Conservation (phyloP, 2,888 invertebrate genomes). For the Boloria euphrosyne region DNA sequence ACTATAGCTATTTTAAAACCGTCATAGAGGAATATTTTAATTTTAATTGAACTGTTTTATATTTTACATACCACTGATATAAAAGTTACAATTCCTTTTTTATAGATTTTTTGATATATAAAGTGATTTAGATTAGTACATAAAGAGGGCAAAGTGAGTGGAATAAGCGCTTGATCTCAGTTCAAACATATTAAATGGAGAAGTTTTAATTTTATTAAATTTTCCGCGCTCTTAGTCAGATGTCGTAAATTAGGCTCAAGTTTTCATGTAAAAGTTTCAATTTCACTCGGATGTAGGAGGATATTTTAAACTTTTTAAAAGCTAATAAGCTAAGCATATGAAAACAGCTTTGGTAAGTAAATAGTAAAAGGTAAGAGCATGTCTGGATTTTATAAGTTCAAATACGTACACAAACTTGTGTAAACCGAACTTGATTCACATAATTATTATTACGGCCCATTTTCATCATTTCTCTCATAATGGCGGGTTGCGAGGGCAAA, state of each 20-base stretch:
- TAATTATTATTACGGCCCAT: slow-evolving; percentile 50
- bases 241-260: slow-evolving; percentile 29
- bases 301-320: slow-evolving; percentile 15
- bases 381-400: slow-evolving; percentile 20
- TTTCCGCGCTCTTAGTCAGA: slow-evolving; percentile 25
- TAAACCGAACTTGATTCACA: slow-evolving; percentile 37
- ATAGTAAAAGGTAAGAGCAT: slow-evolving; percentile 19
- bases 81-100: background rate
- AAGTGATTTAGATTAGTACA: background rate
- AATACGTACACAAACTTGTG: slow-evolving; percentile 27
- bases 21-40: too few relatives aligned
- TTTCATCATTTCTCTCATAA: slow-evolving; percentile 71
- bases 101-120: background rate
- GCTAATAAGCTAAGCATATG: slow-evolving; percentile 8
- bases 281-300: slow-evolving; percentile 13
- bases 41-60: too few relatives aligned
- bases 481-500: slow-evolving; percentile 68
- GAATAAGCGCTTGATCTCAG: slow-evolving; percentile 14
- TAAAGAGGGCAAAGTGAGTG: slow-evolving; percentile 1
- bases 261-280: slow-evolving; percentile 26
- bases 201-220: slow-evolving; percentile 32
- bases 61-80: too few relatives aligned
- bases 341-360: slow-evolving; percentile 9
- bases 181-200: slow-evolving; percentile 19
- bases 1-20: too few relatives aligned